phyloP scores from a whole-genome alignment of 1,140 invertebrate genomes.

The Apis laboriosa region DNA sequence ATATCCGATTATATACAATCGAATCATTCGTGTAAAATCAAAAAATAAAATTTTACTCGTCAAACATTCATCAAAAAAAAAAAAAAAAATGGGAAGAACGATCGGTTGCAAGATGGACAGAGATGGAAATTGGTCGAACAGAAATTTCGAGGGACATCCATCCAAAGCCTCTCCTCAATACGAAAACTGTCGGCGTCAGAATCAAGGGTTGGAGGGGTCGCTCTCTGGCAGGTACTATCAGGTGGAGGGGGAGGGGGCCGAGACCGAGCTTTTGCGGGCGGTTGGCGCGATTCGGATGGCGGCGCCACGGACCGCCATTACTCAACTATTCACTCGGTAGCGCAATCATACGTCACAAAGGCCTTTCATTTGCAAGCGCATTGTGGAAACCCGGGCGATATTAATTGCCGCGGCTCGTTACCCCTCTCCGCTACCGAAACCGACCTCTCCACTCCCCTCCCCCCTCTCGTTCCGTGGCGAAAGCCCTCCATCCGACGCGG shows the following conservation, averaged over 20 bases:
- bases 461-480: constrained; percentile 18
- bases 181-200: constrained; percentile 51
- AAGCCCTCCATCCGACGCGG: constrained; percentile 49
- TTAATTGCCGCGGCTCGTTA: constrained; percentile 82
- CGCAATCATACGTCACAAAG: constrained; percentile 82
- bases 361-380: constrained; percentile 82
- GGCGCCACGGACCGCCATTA: constrained; percentile 78
- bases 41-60: no score
- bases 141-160: constrained; percentile 25
- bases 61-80: no score
- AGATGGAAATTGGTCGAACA: no score
- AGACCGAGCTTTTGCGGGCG: constrained; percentile 69
- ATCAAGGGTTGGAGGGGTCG: background rate
- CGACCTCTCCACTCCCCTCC: constrained; percentile 11
- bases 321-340: constrained; percentile 81
- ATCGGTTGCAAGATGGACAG: no score
- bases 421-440: constrained; percentile 62
- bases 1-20: no score
- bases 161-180: constrained; percentile 27
- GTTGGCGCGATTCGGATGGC: constrained; percentile 73
- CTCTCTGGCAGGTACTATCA: constrained; percentile 62
- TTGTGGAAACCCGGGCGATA: constrained; percentile 80
- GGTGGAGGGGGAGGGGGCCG: constrained; percentile 37
- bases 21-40: no score
- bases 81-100: no score